These are phyloP conservation scores for Azorinus chamasolen DNA, from an alignment of 2,888 invertebrate genomes.

Conservation along the genomic window DNA sequence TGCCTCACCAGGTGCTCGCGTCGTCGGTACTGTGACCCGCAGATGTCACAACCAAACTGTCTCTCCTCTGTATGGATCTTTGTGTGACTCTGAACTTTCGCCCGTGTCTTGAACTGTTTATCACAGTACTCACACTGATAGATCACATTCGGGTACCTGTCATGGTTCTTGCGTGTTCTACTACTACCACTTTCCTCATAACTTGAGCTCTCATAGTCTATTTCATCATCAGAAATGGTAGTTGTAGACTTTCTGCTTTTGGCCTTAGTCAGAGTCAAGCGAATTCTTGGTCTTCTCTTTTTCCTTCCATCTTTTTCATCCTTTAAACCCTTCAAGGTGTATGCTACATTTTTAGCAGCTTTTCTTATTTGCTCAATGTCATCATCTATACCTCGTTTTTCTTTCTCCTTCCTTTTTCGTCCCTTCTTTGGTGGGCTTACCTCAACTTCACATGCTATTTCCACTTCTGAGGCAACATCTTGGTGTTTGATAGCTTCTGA, in stretches of 20 bases:
- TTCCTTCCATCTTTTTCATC: slow-evolving; percentile 48
- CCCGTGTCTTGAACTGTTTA: slow-evolving; percentile 62
- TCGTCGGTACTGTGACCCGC: slow-evolving; percentile 62
- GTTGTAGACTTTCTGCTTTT: slow-evolving; percentile 25
- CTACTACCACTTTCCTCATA: slow-evolving; percentile 6
- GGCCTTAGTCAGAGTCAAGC: slow-evolving; percentile 60
- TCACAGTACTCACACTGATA: slow-evolving; percentile 66
- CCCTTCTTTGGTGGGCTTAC: slow-evolving; percentile 42
- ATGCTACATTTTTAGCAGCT: slow-evolving; percentile 62
- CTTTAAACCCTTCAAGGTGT: slow-evolving; percentile 56
- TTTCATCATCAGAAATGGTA: slow-evolving; percentile 36
- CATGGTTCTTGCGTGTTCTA: slow-evolving; percentile 43
- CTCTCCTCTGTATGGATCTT: slow-evolving; percentile 63
- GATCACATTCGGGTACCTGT: slow-evolving; percentile 51
- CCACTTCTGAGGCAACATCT: slow-evolving; percentile 64
- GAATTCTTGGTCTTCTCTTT: slow-evolving; percentile 56
- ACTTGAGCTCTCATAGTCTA: slow-evolving; percentile 39
- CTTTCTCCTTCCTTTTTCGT: slow-evolving; percentile 38
- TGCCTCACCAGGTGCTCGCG: slow-evolving; percentile 70
- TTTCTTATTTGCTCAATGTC: slow-evolving; percentile 63
- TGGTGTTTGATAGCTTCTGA: slow-evolving; percentile 66
- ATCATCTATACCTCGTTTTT: slow-evolving; percentile 59
- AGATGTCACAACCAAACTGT: slow-evolving; percentile 67
- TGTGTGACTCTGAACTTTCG: slow-evolving; percentile 53
- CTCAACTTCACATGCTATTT: slow-evolving; percentile 60